A percentile compares a stretch with the other conserved stretches of the same genome.
phyloP scores from a whole-genome alignment of 35 echinoderm and acorn worm genomes.

The Ptychodera flava region DNA sequence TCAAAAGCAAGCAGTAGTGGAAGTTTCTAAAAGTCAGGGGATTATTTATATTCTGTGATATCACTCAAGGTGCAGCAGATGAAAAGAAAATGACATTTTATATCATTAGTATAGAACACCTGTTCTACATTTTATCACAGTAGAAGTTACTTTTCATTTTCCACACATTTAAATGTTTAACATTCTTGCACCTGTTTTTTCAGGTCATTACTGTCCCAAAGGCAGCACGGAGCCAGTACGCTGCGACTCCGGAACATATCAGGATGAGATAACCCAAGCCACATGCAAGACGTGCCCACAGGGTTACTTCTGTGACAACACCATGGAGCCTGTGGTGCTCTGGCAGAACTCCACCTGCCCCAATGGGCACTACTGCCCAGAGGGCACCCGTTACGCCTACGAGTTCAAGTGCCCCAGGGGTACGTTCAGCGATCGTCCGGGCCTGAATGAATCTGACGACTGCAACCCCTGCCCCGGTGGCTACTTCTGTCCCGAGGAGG shows the following conservation, averaged over 20 bases:
- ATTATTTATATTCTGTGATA: no score
- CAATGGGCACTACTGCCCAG: conserved; percentile 83
- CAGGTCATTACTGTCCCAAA: conserved; percentile 70
- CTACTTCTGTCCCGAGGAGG: conserved; percentile 74
- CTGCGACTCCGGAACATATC: conserved; percentile 71
- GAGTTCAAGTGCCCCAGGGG: conserved; percentile 84
- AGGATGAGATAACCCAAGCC: conserved; percentile 66
- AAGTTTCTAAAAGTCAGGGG: no score
- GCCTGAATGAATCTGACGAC: conserved; percentile 63
- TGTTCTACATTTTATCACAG: no score
- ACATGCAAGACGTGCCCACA: conserved; percentile 70
- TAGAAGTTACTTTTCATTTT: no score
- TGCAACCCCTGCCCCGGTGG: conserved; percentile 89
- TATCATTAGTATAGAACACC: no score
- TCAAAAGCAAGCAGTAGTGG: no score
- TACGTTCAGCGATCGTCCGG: conserved; percentile 76
- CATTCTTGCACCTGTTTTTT: no score
- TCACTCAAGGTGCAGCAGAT: no score
- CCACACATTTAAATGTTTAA: no score
- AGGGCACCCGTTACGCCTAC: conserved; percentile 57
- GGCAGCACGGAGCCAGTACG: conserved; percentile 75
- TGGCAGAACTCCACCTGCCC: conserved; percentile 72
- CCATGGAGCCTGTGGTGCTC: conserved; percentile 61
- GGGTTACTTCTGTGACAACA: conserved; percentile 90
- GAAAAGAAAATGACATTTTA: no score